Percentiles rank a stretch among this genome's conserved stretches.
phyloP scores from a whole-genome alignment of 2,888 invertebrate species.

The Cerceris rybyensis region DNA sequence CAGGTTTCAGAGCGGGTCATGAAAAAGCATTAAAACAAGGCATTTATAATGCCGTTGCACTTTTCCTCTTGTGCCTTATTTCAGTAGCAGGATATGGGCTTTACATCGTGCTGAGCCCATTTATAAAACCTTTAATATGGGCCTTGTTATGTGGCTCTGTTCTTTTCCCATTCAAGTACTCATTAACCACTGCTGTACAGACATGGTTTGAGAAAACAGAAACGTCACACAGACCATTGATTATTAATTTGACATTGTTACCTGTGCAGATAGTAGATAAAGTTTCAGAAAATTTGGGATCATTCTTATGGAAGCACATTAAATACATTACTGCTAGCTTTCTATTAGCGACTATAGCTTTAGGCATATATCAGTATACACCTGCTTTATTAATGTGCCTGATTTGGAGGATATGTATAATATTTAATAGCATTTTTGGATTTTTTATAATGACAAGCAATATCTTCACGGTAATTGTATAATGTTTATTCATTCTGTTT shows the following conservation, averaged over 20 bases:
- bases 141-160: slow-evolving; percentile 98
- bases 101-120: slow-evolving; percentile 94
- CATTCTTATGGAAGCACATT: slow-evolving; percentile 87
- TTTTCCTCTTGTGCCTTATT: slow-evolving; percentile 88
- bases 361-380: slow-evolving; percentile 88
- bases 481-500: not conserved
- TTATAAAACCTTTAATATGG: slow-evolving; percentile 97
- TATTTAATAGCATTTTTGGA: slow-evolving; percentile 82
- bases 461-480: slow-evolving; percentile 82
- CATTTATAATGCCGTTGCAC: slow-evolving; percentile 94
- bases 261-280: slow-evolving; percentile 91
- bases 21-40: slow-evolving; percentile 96
- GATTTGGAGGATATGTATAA: slow-evolving; percentile 83
- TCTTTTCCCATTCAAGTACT: slow-evolving; percentile 96
- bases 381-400: slow-evolving; percentile 86
- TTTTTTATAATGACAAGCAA: slow-evolving; percentile 84
- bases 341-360: slow-evolving; percentile 82
- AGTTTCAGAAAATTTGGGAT: slow-evolving; percentile 89
- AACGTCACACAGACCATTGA: slow-evolving; percentile 86
- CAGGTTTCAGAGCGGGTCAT: slow-evolving; percentile 88
- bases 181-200: slow-evolving; percentile 88
- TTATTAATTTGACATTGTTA: slow-evolving; percentile 85
- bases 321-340: slow-evolving; percentile 83
- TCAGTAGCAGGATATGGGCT: slow-evolving; percentile 89
- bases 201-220: slow-evolving; percentile 90